Conservation (phyloP, 2,888 invertebrate genomes). For the Ischnus inquisitorius region DNA sequence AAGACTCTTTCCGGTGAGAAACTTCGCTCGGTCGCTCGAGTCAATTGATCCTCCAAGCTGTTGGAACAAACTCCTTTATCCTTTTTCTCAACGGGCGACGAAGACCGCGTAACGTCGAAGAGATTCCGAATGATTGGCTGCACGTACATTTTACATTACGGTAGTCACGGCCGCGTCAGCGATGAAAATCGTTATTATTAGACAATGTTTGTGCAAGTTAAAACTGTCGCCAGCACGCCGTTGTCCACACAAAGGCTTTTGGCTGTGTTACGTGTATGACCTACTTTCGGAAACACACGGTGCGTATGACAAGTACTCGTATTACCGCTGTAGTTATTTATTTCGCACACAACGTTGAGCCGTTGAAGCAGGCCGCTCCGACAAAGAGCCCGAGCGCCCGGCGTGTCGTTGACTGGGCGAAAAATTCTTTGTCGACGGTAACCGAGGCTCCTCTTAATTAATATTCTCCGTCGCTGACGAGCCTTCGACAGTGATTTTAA, state of each 20-base stretch:
- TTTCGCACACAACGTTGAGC: neutral
- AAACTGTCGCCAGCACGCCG: neutral
- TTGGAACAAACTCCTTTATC: slow-evolving; percentile 7
- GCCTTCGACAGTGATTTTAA: slow-evolving; percentile 67
- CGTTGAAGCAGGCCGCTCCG: neutral
- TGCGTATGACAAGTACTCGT: neutral
- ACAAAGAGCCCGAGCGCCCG: slow-evolving; percentile 20
- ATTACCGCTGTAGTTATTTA: neutral
- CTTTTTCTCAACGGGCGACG: neutral
- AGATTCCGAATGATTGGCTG: neutral
- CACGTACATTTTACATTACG: no score
- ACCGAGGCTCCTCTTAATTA: slow-evolving; percentile 61
- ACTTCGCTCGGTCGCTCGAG: neutral
- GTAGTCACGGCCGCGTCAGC: no score
- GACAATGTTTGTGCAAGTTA: neutral
- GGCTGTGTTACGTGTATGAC: neutral
- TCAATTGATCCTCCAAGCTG: slow-evolving; percentile 17
- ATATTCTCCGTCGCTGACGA: slow-evolving; percentile 61
- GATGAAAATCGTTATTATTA: neutral
- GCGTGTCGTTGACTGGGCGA: neutral
- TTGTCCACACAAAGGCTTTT: neutral
- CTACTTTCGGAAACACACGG: neutral
- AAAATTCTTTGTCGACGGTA: slow-evolving; percentile 61
- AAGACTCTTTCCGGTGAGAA: neutral
- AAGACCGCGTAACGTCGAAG: neutral